These are phyloP conservation scores for Ophraella communa DNA, from an alignment of 2,888 invertebrate species.

Conservation along the genomic window DNA sequence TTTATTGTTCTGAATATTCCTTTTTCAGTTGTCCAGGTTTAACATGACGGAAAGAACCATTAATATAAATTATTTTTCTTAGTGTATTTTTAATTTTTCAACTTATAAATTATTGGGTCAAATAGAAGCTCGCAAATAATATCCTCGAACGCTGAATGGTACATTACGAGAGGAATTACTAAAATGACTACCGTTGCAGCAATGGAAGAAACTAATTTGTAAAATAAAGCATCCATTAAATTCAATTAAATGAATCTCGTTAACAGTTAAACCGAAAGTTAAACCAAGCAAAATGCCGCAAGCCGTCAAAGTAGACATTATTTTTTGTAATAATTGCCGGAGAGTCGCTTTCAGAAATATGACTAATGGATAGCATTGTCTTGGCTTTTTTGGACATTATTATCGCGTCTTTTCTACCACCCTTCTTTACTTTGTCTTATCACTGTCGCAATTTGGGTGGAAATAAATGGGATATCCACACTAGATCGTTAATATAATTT, in stretches of 20 bases:
- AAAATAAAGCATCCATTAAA: conserved; percentile 28
- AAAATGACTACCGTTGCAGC: conserved; percentile 9
- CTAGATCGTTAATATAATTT: neutral
- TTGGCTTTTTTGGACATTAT: conserved; percentile 23
- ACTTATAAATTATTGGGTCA: neutral
- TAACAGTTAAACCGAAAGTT: conserved; percentile 21
- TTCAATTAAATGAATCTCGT: conserved; percentile 27
- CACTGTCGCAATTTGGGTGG: conserved; percentile 19
- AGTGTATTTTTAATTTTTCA: neutral
- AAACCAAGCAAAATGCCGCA: conserved; percentile 16
- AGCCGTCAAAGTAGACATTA: conserved; percentile 26
- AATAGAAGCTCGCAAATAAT: neutral
- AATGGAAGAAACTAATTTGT: conserved; percentile 26
- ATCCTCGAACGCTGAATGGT: neutral
- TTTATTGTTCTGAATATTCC: no score
- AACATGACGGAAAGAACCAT: no score
- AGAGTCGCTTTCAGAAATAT: conserved; percentile 22
- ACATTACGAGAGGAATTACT: conserved; percentile 1
- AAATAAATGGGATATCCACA: neutral
- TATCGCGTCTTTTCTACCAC: conserved; percentile 14
- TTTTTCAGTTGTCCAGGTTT: no score
- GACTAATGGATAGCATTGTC: conserved; percentile 26
- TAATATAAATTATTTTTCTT: neutral
- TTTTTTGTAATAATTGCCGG: conserved; percentile 27
- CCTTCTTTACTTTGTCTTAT: conserved; percentile 22